Base-by-base conservation (phyloP, 2,888 invertebrate species). In the Antitype chi region DNA sequence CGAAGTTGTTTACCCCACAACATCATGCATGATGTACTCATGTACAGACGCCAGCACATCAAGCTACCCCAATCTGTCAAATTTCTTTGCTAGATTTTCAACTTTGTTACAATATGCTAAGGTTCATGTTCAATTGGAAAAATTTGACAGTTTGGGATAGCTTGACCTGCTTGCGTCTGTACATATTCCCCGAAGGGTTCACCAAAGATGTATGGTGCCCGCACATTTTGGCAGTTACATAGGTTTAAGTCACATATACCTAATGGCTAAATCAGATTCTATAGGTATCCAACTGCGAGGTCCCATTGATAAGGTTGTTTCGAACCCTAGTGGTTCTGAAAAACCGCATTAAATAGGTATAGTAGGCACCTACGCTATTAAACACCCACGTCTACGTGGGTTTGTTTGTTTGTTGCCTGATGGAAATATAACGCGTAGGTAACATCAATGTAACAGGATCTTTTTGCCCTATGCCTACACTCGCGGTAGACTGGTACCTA, bases 391-490 rank as follows among this genome's bases (percentile, higher is more conserved):
- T 38, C 15, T 15, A 25, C 32, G 47, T 57, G 11, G 15, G 20
- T 72, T 72, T 72, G 20, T 59, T 70, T 38, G 67, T 23, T 71
- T 53, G 23, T 70, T 2, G 11, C 32, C 32, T 49, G 4, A 59
- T 49, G 8, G 49, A 59, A 73, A 52, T 38, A 23, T 17, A 72
- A n/a, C 13, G 1, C n/a, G 20, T 3, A 5, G 25, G 1, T 68
- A 53, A 53, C 43, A 23, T 43, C 53, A 55, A 72, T 70, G 32
- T 17, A 49, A 49, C 17, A 49, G 28, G 8, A 66, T 25, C 47
- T 47, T n/a, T 73, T 20, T 57, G 59, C 25, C 55, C 23, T 67
- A 53, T 53, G 15, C 9, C 23, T 13, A 4, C 5, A 52, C 2
- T 23, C 28, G 28, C 28, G 67, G 7, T 49, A 28, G 23, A 67